Evolutionary conservation across 1,140 invertebrate genomes (phyloP).

Genomic region (Halesus radiatus): DNA sequence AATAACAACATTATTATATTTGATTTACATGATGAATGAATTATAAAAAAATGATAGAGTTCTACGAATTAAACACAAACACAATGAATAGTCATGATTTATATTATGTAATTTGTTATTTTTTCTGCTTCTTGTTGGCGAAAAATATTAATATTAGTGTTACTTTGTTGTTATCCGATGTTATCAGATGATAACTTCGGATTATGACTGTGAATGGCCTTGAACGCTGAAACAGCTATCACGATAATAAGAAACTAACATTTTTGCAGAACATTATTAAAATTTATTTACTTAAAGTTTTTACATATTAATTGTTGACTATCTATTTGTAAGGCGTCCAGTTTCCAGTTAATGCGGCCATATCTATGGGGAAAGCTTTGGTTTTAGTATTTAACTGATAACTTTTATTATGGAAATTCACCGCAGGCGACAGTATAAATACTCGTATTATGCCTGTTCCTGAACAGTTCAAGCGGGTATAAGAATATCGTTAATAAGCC

Average conservation of each 20-base stretch:
- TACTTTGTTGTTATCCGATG: background rate
- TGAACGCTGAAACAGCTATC: no score
- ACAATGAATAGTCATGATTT: constrained; percentile 4
- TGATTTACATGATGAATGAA: no score
- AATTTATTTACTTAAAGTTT: no score
- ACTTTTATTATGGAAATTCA: background rate
- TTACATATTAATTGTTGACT: no score
- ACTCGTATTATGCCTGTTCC: background rate
- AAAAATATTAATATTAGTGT: background rate
- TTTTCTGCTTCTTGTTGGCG: background rate
- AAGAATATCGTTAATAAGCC: background rate
- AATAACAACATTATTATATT: no score
- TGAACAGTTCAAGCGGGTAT: background rate
- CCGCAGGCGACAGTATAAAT: background rate
- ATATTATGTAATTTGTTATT: background rate
- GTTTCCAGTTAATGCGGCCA: constrained; percentile 18
- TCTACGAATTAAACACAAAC: no score
- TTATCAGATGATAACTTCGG: background rate
- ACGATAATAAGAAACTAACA: no score
- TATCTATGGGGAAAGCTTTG: background rate
- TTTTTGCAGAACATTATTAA: no score
- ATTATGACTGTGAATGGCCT: background rate
- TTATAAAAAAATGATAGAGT: no score
- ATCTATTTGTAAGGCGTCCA: constrained; percentile 5
- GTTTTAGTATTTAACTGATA: background rate